phyloP scores from a whole-genome alignment of 1,140 invertebrate genomes.

The Radopholus similis region DNA sequence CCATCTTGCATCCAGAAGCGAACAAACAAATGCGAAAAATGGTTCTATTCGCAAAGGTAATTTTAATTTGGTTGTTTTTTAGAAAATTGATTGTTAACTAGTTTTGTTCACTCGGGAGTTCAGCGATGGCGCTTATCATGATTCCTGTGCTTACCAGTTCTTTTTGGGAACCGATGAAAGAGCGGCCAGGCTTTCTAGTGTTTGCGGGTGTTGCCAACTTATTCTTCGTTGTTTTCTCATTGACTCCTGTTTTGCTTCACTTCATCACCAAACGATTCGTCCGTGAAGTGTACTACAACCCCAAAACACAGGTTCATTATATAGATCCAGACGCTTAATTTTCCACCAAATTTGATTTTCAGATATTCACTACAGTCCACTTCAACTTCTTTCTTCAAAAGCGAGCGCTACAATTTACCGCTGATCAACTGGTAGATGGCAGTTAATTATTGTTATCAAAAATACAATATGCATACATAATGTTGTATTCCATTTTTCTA shows the following conservation, averaged over 20 bases:
- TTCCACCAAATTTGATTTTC: constrained; percentile 8
- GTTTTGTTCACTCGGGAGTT: constrained; percentile 42
- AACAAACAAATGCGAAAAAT: constrained; percentile 29
- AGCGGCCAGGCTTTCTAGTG: constrained; percentile 31
- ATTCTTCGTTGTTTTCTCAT: constrained; percentile 41
- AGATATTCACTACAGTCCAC: constrained; percentile 50
- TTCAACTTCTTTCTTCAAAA: constrained; percentile 54
- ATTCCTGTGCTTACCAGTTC: constrained; percentile 36
- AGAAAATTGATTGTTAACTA: too few species aligned
- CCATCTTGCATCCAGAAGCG: constrained; percentile 41
- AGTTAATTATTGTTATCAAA: neutral
- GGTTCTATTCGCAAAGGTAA: constrained; percentile 43
- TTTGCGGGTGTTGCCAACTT: constrained; percentile 40
- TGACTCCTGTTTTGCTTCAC: constrained; percentile 45
- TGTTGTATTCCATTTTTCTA: constrained; percentile 12
- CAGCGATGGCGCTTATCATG: constrained; percentile 43
- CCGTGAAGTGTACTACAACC: constrained; percentile 45
- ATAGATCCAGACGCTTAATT: neutral
- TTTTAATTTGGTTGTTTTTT: constrained; percentile 18
- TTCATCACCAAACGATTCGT: constrained; percentile 50
- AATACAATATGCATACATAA: neutral
- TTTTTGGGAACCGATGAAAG: constrained; percentile 27
- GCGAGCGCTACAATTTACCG: constrained; percentile 39
- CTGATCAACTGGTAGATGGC: constrained; percentile 32
- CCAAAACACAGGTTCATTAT: constrained; percentile 35